Percentiles rank a stretch among this genome's conserved stretches.
These are phyloP conservation scores for Microcebus jonahi DNA, from an alignment of 2,113 vertebrate species.

Conservation along the genomic window DNA sequence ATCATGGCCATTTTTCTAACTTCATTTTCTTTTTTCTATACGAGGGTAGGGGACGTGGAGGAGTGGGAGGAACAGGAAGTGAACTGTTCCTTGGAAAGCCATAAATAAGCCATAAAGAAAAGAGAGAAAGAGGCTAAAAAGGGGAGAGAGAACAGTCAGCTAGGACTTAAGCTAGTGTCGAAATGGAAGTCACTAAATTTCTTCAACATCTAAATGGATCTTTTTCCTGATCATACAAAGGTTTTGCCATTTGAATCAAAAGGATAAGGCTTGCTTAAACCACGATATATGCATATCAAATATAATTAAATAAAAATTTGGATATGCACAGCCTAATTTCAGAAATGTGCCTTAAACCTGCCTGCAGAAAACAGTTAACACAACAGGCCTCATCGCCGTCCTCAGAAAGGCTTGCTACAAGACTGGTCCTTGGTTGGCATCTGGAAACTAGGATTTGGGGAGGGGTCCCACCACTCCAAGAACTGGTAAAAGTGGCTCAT, in stretches of 20 bases:
- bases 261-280: background rate
- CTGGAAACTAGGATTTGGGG: background rate
- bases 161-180: background rate
- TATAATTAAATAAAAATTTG: background rate
- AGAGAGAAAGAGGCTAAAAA: background rate
- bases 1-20: background rate
- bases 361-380: background rate
- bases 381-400: background rate
- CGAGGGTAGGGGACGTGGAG: background rate
- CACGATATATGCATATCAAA: background rate
- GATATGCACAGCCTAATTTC: conserved; percentile 47
- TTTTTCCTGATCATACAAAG: background rate
- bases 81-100: background rate
- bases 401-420: background rate
- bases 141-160: background rate
- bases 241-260: conserved; percentile 5
- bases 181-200: background rate
- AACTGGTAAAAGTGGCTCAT: background rate
- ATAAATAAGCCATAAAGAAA: background rate
- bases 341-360: conserved; percentile 52
- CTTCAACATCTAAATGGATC: background rate
- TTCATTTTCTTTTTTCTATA: background rate
- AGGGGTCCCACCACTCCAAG: background rate
- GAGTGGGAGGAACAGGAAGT: background rate
- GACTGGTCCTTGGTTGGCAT: background rate